A percentile compares a stretch with the other conserved stretches of the same genome.
Evolutionary conservation across 2,797 vertebrate genomes (phyloP).

Genomic region (Sternotherus odoratus): DNA sequence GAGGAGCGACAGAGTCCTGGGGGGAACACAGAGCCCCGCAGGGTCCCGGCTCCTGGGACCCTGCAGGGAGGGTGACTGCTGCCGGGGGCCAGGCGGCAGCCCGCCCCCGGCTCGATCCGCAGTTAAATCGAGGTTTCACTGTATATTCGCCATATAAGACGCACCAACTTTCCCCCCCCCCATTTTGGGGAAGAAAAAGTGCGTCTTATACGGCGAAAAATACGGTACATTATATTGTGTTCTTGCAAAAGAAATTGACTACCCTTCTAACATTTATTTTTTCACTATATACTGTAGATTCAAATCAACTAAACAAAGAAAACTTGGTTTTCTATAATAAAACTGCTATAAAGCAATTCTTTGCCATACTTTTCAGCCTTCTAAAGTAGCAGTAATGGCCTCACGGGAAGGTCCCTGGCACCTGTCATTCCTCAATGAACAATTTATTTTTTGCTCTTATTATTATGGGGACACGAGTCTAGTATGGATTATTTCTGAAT

Average conservation of each 20-base stretch:
- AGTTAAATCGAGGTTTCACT: too few species aligned
- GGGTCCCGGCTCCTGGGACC: too few species aligned
- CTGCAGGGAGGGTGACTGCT: too few species aligned
- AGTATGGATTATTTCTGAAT: background rate
- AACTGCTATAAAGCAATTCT: constrained; percentile 15
- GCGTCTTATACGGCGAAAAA: too few species aligned
- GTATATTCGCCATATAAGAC: too few species aligned
- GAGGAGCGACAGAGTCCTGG: too few species aligned
- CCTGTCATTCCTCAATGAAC: background rate
- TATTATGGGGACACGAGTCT: background rate
- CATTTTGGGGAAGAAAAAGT: too few species aligned
- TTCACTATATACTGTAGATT: constrained; percentile 4
- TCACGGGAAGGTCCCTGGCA: background rate
- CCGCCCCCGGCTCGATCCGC: too few species aligned
- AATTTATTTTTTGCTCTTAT: background rate
- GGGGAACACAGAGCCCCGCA: too few species aligned
- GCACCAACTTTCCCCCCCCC: too few species aligned
- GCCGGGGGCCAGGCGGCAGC: too few species aligned
- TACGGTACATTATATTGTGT: too few species aligned
- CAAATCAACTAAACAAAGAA: background rate
- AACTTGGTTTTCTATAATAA: background rate
- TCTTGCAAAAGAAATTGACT: background rate
- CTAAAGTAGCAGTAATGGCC: background rate
- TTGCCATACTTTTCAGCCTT: background rate
- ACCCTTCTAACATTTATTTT: background rate